phyloP scores from a whole-genome alignment of 2,113 vertebrate species.

The Trichechus manatus region DNA sequence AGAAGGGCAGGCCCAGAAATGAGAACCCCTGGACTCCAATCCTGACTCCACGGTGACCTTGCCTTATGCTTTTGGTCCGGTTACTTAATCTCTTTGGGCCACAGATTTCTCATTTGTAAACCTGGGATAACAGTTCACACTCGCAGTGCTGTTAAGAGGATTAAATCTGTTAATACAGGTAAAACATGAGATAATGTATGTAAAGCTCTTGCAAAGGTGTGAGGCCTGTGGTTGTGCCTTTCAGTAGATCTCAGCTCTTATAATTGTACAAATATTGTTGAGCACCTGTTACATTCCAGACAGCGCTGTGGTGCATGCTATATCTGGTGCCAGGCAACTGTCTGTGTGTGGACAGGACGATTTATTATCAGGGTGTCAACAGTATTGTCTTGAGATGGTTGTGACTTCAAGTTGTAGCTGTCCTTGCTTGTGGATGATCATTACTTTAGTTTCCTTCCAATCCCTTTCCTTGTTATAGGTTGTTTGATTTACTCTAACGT shows the following conservation, averaged over 20 bases:
- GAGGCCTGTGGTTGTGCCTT: not conserved
- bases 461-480: not conserved
- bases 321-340: not conserved
- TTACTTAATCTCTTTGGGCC: not conserved
- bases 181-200: not conserved
- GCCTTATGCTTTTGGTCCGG: too few relatives aligned
- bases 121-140: not conserved
- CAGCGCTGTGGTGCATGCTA: rapidly evolving
- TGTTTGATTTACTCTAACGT: not conserved
- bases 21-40: not conserved
- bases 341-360: not conserved
- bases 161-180: not conserved
- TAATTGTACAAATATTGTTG: not conserved
- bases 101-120: not conserved
- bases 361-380: not conserved
- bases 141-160: not conserved
- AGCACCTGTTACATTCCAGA: not conserved
- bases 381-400: not conserved
- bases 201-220: not conserved
- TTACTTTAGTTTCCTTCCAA: not conserved
- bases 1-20: not conserved
- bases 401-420: too few relatives aligned
- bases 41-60: not conserved
- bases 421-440: not conserved
- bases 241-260: not conserved